Percentiles rank a stretch among this genome's conserved stretches.
phyloP scores from a whole-genome alignment of 2,797 vertebrate species.

The Lophotriccus pileatus region DNA sequence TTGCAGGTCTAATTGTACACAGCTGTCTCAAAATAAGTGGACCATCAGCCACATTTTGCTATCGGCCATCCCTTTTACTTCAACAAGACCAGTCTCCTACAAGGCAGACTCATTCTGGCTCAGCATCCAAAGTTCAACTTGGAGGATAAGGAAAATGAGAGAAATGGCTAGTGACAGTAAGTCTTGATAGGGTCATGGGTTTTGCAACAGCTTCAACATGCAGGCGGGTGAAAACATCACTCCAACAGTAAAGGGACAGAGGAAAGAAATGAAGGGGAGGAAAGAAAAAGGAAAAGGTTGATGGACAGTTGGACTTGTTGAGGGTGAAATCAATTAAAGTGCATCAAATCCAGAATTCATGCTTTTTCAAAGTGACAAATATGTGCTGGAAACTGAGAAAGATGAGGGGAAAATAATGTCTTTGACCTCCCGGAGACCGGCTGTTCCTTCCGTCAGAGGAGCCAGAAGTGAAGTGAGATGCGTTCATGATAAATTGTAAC shows the following conservation, averaged over 20 bases:
- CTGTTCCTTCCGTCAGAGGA: slow-evolving; percentile 78
- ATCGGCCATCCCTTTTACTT: not conserved
- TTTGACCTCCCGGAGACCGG: slow-evolving; percentile 80
- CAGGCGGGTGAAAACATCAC: slow-evolving; percentile 62
- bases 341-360: slow-evolving; percentile 95
- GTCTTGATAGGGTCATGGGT: not conserved
- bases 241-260: slow-evolving; percentile 51
- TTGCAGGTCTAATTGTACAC: not conserved
- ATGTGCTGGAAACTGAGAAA: slow-evolving; percentile 84
- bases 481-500: slow-evolving; percentile 79
- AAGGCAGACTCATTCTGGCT: not conserved
- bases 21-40: not conserved
- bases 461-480: slow-evolving; percentile 73
- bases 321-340: slow-evolving; percentile 94
- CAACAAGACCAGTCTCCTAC: not conserved
- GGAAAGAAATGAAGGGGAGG: slow-evolving; percentile 18
- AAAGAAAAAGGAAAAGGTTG: slow-evolving; percentile 60
- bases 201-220: slow-evolving; percentile 58
- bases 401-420: slow-evolving; percentile 77
- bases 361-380: slow-evolving; percentile 91
- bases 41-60: not conserved
- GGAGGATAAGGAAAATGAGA: slow-evolving; percentile 1
- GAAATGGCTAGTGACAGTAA: slow-evolving; percentile 35
- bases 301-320: slow-evolving; percentile 82
- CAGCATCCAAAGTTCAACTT: not conserved